Base-by-base conservation (phyloP, 2,113 vertebrate genomes). In the Strigops habroptila region DNA sequence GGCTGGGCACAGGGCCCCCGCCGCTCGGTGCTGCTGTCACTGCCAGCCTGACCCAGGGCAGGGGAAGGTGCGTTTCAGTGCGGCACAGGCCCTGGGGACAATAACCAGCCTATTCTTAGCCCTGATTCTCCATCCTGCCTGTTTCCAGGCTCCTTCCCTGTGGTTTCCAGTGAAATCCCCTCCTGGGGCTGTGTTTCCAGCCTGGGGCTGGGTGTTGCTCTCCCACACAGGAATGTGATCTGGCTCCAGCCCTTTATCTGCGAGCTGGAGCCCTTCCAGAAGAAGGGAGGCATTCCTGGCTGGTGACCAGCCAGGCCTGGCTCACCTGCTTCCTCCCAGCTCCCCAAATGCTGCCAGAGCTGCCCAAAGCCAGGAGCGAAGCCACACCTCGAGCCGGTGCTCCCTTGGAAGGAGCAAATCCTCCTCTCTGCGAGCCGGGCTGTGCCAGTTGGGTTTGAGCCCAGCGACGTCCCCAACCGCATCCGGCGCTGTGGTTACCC, bases 191-290 rank as follows among this genome's bases (percentile, higher is more conserved):
- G 53, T 35, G 60, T 86, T 70, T 92, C 49, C 90, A 80, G 82
- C 30, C 39, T 2, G 3, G 39, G 63, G 25, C 24, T 49, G 41
- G 49, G 71, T 33, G 62, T 48, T 84, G 57, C 27, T 76, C 19
- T 70, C 64, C 57, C 57, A 3, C 67, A 14, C n/a, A 59, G 86
- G 91, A 84, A 86, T 64, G 73, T 2, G n/a, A 64, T 60, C 82
- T 6, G 3, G 77, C 48, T 92, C 53, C 28, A 10, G 25, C 65
- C 76, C 81, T 86, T 82, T 73, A 49, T 77, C 90, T 25, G 46
- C 12, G 17, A 37, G 76, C 82, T 95, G 93, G 82, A 94, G 86
- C 64, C 52, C 10, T 77, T 73, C 90, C 90, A 92, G 86, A 30
- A 64, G 91, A 31, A 80, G 81, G 24, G 37, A 16, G 57, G 31